A percentile compares a stretch with the other conserved stretches of the same genome.
These are phyloP conservation scores for Megaptera novaeangliae DNA, from an alignment of 2,113 vertebrate genomes.

Conservation along the genomic window DNA sequence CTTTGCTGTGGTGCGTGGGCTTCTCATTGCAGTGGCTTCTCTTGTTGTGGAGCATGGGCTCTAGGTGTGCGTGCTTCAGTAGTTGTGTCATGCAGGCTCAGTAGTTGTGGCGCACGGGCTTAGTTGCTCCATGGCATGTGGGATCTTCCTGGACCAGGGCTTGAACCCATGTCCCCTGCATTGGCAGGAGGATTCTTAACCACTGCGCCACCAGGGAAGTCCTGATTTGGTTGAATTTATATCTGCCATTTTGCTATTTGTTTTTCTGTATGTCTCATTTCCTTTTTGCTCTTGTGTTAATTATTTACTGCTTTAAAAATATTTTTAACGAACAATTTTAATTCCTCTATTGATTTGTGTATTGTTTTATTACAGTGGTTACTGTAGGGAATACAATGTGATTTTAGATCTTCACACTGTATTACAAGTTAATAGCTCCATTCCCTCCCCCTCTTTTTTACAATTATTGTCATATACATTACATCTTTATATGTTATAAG, in stretches of 20 bases:
- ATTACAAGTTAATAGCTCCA: background rate
- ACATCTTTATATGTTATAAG: background rate
- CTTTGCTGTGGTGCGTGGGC: too few relatives aligned
- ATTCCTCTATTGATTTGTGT: background rate
- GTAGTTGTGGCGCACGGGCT: too few relatives aligned
- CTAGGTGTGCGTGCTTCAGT: too few relatives aligned
- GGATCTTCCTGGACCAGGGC: too few relatives aligned
- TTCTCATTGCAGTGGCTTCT: too few relatives aligned
- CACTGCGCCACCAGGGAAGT: too few relatives aligned
- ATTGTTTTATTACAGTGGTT: background rate
- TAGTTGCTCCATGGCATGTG: too few relatives aligned
- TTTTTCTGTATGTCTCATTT: background rate
- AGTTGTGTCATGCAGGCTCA: too few relatives aligned
- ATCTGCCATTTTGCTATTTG: background rate
- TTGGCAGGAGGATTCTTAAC: too few relatives aligned
- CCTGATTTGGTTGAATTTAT: background rate
- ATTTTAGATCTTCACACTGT: background rate
- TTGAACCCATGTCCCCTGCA: fast-evolving
- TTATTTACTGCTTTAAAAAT: background rate
- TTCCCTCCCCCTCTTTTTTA: background rate
- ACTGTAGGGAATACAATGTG: too few relatives aligned
- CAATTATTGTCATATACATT: background rate
- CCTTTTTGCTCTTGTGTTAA: background rate
- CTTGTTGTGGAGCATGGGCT: too few relatives aligned
- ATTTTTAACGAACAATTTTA: background rate